These are phyloP conservation scores for Troides oblongomaculatus DNA, from an alignment of 2,888 invertebrate genomes.

Conservation along the genomic window DNA sequence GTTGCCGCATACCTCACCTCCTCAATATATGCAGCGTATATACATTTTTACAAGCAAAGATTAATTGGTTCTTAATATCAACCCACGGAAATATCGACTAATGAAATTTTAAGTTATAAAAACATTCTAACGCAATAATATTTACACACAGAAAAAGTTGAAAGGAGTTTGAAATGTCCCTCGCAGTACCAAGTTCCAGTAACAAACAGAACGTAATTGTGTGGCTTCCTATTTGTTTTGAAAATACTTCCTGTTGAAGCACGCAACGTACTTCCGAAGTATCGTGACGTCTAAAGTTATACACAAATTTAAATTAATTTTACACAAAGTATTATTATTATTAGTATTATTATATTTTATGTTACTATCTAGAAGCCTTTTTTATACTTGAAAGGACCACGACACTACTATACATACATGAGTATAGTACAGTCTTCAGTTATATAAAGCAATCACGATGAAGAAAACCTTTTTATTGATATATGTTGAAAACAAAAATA, in stretches of 20 bases:
- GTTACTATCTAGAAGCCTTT: too few relatives aligned
- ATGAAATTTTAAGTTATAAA: background rate
- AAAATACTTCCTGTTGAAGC: too few relatives aligned
- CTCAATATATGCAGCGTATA: constrained; percentile 35
- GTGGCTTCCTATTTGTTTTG: background rate
- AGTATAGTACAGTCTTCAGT: too few relatives aligned
- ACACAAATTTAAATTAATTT: too few relatives aligned
- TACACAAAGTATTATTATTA: too few relatives aligned
- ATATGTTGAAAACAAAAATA: background rate
- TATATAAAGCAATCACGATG: background rate
- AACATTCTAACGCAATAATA: background rate
- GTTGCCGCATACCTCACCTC: constrained; percentile 33
- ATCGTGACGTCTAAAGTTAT: too few relatives aligned
- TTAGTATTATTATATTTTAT: too few relatives aligned
- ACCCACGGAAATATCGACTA: background rate
- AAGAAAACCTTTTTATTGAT: background rate
- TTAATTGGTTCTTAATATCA: constrained; percentile 1
- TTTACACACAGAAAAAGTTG: background rate
- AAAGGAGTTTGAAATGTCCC: background rate
- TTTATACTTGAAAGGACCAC: too few relatives aligned
- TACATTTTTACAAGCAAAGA: constrained; percentile 25
- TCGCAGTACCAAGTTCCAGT: background rate
- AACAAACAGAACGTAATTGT: background rate
- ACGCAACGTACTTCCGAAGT: too few relatives aligned
- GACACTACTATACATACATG: too few relatives aligned